Evolutionary conservation across 2,797 vertebrate genomes (phyloP).

Genomic region (Myoxocephalus aenaeus): DNA sequence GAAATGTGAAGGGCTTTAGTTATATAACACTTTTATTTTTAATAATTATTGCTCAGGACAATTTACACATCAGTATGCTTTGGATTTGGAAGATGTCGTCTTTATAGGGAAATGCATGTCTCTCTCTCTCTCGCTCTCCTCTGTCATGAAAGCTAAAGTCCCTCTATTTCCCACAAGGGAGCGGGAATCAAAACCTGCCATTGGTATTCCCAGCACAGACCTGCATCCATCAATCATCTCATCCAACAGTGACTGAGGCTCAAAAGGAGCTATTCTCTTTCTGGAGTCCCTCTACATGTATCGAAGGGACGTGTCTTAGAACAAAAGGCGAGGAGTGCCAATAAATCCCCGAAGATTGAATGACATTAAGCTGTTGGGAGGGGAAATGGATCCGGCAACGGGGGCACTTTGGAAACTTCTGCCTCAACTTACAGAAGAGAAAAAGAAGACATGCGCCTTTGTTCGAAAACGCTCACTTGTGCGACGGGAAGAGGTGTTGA

Average conservation of each 20-base stretch:
- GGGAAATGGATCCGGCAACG: conserved; percentile 59
- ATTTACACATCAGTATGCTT: neutral
- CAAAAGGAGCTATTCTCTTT: conserved; percentile 68
- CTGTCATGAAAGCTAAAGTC: conserved; percentile 73
- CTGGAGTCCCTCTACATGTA: conserved; percentile 58
- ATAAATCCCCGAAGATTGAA: conserved; percentile 75
- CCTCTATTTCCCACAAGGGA: conserved; percentile 66
- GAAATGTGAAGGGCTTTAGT: neutral
- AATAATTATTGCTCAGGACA: neutral
- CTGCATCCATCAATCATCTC: conserved; percentile 80
- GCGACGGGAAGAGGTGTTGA: conserved; percentile 30
- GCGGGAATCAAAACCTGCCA: conserved; percentile 72
- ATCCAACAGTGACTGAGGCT: conserved; percentile 66
- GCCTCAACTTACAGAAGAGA: conserved; percentile 45
- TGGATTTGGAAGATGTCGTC: too few species aligned
- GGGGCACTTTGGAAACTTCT: conserved; percentile 70
- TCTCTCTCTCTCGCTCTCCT: conserved; percentile 24
- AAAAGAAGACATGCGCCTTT: conserved; percentile 35
- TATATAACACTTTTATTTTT: neutral
- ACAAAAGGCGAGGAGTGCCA: conserved; percentile 68
- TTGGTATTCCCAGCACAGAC: conserved; percentile 80
- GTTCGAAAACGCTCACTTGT: conserved; percentile 18
- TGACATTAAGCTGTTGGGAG: conserved; percentile 71
- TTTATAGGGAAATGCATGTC: too few species aligned
- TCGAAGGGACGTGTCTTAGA: conserved; percentile 72